These are phyloP conservation scores for Rhynchomys soricoides DNA, from an alignment of 2,113 vertebrate species.

Conservation along the genomic window DNA sequence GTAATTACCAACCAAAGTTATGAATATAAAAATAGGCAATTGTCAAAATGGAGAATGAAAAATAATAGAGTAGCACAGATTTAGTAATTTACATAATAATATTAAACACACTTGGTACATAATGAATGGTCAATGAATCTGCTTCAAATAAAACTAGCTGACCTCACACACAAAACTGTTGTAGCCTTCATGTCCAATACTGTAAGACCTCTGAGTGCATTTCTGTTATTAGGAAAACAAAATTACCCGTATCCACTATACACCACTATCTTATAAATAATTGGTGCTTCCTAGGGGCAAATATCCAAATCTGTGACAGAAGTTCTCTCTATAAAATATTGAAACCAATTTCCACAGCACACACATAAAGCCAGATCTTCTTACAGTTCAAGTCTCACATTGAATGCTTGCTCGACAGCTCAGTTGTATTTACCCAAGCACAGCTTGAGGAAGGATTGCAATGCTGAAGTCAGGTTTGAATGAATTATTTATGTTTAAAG, in stretches of 20 bases:
- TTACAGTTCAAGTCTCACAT: neutral
- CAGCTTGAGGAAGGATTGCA: neutral
- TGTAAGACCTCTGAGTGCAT: neutral
- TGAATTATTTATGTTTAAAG: conserved; percentile 75
- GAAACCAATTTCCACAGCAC: conserved; percentile 53
- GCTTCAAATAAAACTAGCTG: conserved; percentile 55
- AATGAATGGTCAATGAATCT: conserved; percentile 42
- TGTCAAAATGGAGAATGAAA: conserved; percentile 54
- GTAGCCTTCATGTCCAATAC: conserved; percentile 42
- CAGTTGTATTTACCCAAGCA: conserved; percentile 19
- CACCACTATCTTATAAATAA: conserved; percentile 44
- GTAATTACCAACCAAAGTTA: conserved; percentile 61
- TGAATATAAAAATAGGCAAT: conserved; percentile 65
- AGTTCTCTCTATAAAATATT: conserved; percentile 58
- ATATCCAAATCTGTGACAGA: conserved; percentile 9
- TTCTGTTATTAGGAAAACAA: conserved; percentile 51
- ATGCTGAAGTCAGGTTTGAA: conserved; percentile 55
- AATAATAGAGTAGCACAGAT: conserved; percentile 33
- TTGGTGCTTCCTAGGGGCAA: conserved; percentile 16
- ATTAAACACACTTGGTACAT: conserved; percentile 60
- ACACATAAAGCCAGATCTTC: neutral
- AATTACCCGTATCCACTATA: conserved; percentile 26
- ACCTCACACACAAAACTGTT: neutral
- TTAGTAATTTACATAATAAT: conserved; percentile 61
- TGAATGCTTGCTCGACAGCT: conserved; percentile 4